Percentiles rank a stretch among this genome's conserved stretches.
Evolutionary conservation across 2,797 vertebrate species (phyloP).

Genomic region (Phalloptychus januarius): DNA sequence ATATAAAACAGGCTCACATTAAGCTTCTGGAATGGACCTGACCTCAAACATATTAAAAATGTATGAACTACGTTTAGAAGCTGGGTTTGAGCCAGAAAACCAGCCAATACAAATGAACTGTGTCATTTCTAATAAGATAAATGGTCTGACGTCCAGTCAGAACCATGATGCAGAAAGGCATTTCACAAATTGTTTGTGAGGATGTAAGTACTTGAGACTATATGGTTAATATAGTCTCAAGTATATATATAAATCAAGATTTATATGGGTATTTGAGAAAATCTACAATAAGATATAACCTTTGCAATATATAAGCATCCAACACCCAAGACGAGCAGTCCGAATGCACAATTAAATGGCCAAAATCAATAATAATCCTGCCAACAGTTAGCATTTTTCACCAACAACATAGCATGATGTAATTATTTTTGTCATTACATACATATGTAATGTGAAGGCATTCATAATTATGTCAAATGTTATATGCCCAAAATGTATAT

Average conservation of each 20-base stretch:
- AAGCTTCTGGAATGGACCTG: neutral
- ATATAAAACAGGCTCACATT: neutral
- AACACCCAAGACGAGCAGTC: neutral
- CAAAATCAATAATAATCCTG: neutral
- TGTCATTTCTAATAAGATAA: neutral
- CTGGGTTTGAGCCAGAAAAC: neutral
- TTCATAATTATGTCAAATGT: neutral
- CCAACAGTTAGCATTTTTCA: neutral
- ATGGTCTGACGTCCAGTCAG: neutral
- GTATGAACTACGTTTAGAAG: neutral
- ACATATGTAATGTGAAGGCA: too few species aligned
- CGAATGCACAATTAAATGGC: neutral
- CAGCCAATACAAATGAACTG: neutral
- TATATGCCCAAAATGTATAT: neutral
- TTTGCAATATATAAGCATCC: neutral
- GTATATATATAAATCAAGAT: too few species aligned
- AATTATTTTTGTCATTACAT: neutral
- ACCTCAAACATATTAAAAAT: slow-evolving; percentile 5
- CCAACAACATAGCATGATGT: neutral
- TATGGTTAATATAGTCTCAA: neutral
- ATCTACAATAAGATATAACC: neutral
- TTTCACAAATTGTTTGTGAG: neutral
- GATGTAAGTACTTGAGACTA: neutral
- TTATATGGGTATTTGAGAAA: neutral
- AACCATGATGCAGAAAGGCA: neutral